Base-by-base conservation (phyloP, 1,140 invertebrate genomes). In the Adoxophyes honmai region DNA sequence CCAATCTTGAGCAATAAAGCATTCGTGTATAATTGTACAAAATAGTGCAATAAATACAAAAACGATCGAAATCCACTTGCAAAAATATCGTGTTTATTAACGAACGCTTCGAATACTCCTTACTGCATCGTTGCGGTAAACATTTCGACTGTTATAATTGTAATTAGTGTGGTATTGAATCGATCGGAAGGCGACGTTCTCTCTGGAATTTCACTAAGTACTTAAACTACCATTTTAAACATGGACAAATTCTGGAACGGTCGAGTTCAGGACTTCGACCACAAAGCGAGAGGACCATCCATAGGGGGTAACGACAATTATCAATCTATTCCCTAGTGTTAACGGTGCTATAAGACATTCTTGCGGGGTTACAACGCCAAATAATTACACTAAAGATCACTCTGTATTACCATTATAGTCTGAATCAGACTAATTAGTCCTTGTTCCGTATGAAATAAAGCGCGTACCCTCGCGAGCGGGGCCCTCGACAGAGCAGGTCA, bases 1-100 rank as follows among this genome's bases (percentile, higher is more conserved):
- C 54, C 58, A 70, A 58, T 39, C 64, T 79, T 78, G 75, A 78
- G 71, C 75, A 78, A 77, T 57, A 44, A 57, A 56, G 39, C 36
- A 8, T 52, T 35, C n/a, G 35, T 38, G 37, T 13, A 54, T 33
- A 37, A 57, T 15, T 36, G 28, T 44, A 60, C 51, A 33, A 51
- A 55, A 38, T 53, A 13, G 15, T 48, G 42, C 42, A 48, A 48
- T 16, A 48, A 48, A 48, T 48, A 48, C 42, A 48, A 48, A 48
- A 10, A 28, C 42, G 16, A 33, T 48, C 42, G 42, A 48, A 48
- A 48, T 48, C 1, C 16, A 28, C 42, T 11, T 21, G 42, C 21
- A 48, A 48, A 48, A 48, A 48, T 48, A 48, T 48, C 10, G 18
- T 48, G 42, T 48, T 44, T 16, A n/a, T n/a, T n/a, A n/a, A n/a